phyloP scores from a whole-genome alignment of 2,888 invertebrate species.

The Noctua janthe region DNA sequence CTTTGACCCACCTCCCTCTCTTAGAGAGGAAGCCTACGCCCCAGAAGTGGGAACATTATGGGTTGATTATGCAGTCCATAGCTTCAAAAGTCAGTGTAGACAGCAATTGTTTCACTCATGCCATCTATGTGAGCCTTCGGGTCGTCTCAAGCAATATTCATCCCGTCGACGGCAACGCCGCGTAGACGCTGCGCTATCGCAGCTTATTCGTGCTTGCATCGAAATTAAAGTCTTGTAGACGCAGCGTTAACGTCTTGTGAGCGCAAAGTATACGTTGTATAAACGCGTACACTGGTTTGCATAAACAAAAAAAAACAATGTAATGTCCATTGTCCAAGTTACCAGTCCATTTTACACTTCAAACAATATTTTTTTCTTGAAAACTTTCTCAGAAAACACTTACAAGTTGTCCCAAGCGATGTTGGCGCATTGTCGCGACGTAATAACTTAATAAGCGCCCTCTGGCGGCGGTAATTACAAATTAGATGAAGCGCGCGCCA shows the following conservation, averaged over 20 bases:
- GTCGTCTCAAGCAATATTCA: background rate
- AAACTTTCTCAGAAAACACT: slow-evolving; percentile 45
- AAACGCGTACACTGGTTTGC: background rate
- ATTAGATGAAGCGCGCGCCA: slow-evolving; percentile 75
- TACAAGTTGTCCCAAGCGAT: slow-evolving; percentile 29
- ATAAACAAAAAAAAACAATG: slow-evolving; percentile 1
- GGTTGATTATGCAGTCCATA: background rate
- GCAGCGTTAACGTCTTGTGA: background rate
- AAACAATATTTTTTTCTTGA: slow-evolving; percentile 5
- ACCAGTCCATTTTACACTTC: background rate
- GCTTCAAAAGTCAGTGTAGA: background rate
- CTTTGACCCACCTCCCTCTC: no score
- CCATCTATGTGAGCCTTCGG: background rate
- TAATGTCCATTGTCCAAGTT: background rate
- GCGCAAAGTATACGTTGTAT: background rate
- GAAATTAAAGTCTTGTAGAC: background rate
- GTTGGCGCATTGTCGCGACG: slow-evolving; percentile 63
- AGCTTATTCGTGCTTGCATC: background rate
- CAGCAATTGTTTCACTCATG: background rate
- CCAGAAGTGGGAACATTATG: no score
- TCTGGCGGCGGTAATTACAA: slow-evolving; percentile 78
- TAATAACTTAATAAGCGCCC: slow-evolving; percentile 78
- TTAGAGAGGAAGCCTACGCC: no score
- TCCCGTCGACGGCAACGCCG: background rate
- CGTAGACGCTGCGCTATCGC: background rate